Evolutionary conservation across 2,797 vertebrate species (phyloP), one percentile per base, ranked within the genome.

Genomic region (Notolepis coatsorum): DNA sequence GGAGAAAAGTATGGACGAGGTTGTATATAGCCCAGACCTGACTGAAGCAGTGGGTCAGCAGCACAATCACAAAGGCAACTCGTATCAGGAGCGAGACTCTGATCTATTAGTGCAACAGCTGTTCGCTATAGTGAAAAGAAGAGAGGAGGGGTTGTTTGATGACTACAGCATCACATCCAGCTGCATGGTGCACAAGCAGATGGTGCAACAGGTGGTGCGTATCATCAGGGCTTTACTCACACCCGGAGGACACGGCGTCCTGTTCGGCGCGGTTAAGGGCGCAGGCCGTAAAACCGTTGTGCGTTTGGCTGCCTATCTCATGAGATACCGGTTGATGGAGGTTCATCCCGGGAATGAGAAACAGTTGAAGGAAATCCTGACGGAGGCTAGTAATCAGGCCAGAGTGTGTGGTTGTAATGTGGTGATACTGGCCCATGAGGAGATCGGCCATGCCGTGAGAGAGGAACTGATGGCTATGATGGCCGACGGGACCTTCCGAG

Each of bases 281-380:
- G 94, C 93, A 0, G 95, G 95, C 2, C 92, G 94, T 20, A 92
- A 80, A 74, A 89, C 91, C 4, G 86, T 89, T 0, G 80, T 95
- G 38, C 84, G 75, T 7, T 59, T 96, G 52, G 94, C 93, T 0
- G 86, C 93, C 0, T 37, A 25, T 3, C 69, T 95, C 20, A 84
- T 77, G 1, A 90, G 86, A 49, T 88, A 63, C 30, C 65, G 63
- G 9, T 13, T 96, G 65, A 71, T 94, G 37, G 88, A 93, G 73
- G 65, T 96, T 17, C 81, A 91, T 3, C 61, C 72, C 13, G 74
- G 77, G 7, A 89, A 92, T 46, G 80, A 91, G 42, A 20, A 42
- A 0, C 75, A 82, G 31, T 33, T 92, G 38, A 76, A 86, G 24
- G 73, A 80, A 5, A 81, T 94, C 43, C 59, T 96, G 1, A 86